Percentiles rank a stretch among this genome's conserved stretches.
phyloP scores from a whole-genome alignment of 2,797 vertebrate genomes.

The Urophycis tenuis region DNA sequence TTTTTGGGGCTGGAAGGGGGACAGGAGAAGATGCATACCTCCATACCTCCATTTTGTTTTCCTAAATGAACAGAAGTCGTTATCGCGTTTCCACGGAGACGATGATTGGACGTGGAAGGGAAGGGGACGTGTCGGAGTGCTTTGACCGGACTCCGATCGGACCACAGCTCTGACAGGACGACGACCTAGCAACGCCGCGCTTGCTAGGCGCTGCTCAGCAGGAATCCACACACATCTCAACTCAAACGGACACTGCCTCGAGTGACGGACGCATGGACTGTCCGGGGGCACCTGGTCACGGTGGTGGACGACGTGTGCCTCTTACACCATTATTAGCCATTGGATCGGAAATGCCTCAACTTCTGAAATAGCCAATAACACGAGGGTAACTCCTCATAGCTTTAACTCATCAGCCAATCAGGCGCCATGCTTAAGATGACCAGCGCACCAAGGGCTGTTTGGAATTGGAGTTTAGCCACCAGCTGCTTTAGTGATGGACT shows the following conservation, averaged over 20 bases:
- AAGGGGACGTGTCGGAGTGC: conserved; percentile 19
- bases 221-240: conserved; percentile 9
- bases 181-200: background rate
- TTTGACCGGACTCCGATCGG: too few relatives aligned
- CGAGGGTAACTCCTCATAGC: conserved; percentile 58
- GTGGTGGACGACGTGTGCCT: conserved; percentile 52
- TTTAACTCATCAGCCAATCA: conserved; percentile 61
- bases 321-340: conserved; percentile 44
- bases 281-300: conserved; percentile 39
- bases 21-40: conserved; percentile 13
- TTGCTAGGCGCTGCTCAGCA: background rate
- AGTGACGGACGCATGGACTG: conserved; percentile 46
- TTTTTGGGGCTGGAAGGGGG: background rate
- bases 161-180: conserved; percentile 17
- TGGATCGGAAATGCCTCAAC: conserved; percentile 42
- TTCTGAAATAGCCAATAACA: conserved; percentile 55
- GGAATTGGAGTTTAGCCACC: conserved; percentile 31
- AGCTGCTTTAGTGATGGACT: conserved; percentile 41
- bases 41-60: background rate
- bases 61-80: conserved; percentile 18
- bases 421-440: conserved; percentile 42
- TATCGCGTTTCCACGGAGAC: background rate
- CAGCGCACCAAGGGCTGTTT: conserved; percentile 50
- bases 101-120: conserved; percentile 3
- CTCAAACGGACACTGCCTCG: conserved; percentile 60